phyloP scores from a whole-genome alignment of 35 echinoderm and acorn worm species.

The Heliocidaris tuberculata region DNA sequence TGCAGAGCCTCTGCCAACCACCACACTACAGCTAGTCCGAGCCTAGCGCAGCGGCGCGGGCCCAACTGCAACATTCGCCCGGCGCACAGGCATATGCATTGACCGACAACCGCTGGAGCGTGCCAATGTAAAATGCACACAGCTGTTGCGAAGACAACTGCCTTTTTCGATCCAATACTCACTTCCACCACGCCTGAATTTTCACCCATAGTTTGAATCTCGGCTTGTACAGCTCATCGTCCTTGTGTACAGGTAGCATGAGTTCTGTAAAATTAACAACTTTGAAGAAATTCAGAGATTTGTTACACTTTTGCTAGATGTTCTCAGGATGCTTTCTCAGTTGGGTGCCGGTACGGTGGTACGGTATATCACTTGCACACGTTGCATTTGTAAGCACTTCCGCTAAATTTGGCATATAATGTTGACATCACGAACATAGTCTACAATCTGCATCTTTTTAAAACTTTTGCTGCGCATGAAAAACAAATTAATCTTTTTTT shows the following conservation, averaged over 20 bases:
- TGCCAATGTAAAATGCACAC: constrained; percentile 11
- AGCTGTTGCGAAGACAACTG: neutral
- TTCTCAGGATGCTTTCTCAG: neutral
- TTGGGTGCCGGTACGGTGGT: no score
- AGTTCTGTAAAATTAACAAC: neutral
- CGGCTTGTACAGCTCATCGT: constrained; percentile 59
- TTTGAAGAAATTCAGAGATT: neutral
- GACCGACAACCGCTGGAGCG: neutral
- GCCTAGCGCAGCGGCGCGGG: no score
- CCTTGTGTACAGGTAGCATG: constrained; percentile 65
- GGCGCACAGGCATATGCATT: no score
- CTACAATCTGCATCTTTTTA: no score
- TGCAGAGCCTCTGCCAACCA: no score
- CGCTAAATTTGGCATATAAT: neutral
- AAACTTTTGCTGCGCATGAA: no score
- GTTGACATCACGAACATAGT: neutral
- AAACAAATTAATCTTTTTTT: no score
- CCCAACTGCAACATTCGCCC: no score
- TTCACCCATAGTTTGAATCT: constrained; percentile 55
- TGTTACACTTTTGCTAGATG: neutral
- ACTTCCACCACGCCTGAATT: constrained; percentile 69
- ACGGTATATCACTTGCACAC: neutral
- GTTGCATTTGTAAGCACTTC: constrained; percentile 3
- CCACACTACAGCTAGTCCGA: no score
- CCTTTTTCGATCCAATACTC: neutral